phyloP scores from a whole-genome alignment of 2,797 vertebrate genomes.

The Ataeniobius toweri region DNA sequence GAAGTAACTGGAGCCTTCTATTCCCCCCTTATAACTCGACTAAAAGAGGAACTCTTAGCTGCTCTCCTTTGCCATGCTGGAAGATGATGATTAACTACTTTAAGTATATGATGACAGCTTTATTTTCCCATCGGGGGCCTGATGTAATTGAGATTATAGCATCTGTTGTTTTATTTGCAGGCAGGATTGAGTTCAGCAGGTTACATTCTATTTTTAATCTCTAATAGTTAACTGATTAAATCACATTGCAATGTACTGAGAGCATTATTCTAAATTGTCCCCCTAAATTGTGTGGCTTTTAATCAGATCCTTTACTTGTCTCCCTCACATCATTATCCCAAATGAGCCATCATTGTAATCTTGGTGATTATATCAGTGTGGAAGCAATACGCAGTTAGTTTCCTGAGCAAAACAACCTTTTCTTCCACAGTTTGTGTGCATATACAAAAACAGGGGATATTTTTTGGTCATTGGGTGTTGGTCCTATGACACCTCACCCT shows the following conservation, averaged over 20 bases:
- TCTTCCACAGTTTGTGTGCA: neutral
- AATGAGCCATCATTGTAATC: neutral
- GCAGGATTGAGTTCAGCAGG: conserved; percentile 16
- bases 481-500: neutral
- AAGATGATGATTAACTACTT: conserved; percentile 47
- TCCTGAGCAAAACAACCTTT: conserved; percentile 16
- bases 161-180: conserved; percentile 37
- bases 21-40: conserved; percentile 45
- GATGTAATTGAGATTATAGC: conserved; percentile 22
- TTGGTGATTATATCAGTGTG: neutral
- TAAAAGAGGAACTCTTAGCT: conserved; percentile 53
- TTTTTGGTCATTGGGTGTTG: neutral
- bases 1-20: conserved; percentile 51
- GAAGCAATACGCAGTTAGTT: neutral
- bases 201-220: conserved; percentile 5
- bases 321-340: neutral
- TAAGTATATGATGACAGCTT: conserved; percentile 50
- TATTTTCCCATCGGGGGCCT: conserved; percentile 42
- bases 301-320: conserved; percentile 5
- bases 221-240: neutral
- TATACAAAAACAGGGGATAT: neutral
- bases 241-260: neutral
- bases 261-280: neutral
- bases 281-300: conserved; percentile 2
- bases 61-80: conserved; percentile 37